Conservation (phyloP, 2,113 vertebrate species). For the Vulpes ferrilata region DNA sequence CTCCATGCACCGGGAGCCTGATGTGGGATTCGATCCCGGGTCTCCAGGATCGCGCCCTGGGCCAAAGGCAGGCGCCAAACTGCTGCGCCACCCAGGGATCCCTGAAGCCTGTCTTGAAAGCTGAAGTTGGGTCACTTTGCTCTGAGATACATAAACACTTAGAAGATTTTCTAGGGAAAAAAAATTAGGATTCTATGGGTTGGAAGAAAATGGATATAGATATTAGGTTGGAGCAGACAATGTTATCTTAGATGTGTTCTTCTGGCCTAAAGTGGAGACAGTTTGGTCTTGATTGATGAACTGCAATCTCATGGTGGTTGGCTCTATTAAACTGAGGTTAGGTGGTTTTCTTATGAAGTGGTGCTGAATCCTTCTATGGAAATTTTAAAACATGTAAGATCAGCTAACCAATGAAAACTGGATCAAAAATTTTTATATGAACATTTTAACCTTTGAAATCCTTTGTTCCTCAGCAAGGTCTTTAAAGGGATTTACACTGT, state of each 20-base stretch:
- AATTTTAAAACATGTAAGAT: slow-evolving; percentile 44
- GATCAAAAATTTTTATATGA: not conserved
- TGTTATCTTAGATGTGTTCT: not conserved
- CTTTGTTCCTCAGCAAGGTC: not conserved
- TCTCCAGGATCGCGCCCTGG: too few species aligned
- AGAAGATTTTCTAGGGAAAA: not conserved
- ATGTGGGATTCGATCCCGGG: too few species aligned
- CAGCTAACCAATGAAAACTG: not conserved
- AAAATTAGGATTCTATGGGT: not conserved
- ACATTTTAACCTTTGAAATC: not conserved
- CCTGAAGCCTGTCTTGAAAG: not conserved
- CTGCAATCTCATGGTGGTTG: not conserved
- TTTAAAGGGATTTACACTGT: slow-evolving; percentile 14
- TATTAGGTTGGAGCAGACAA: not conserved
- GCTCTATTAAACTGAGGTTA: not conserved
- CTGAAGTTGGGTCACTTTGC: not conserved
- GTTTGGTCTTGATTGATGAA: not conserved
- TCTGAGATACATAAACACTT: not conserved
- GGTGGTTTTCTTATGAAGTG: slow-evolving; percentile 8
- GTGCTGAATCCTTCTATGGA: not conserved
- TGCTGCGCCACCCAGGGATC: too few species aligned
- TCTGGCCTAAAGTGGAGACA: not conserved
- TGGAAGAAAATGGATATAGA: not conserved
- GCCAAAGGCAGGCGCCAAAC: too few species aligned
- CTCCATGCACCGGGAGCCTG: too few species aligned